Evolutionary conservation across 2,888 invertebrate species (phyloP), one percentile per base, ranked within the genome.

Genomic region (Drosophila nr. perissopoda): DNA sequence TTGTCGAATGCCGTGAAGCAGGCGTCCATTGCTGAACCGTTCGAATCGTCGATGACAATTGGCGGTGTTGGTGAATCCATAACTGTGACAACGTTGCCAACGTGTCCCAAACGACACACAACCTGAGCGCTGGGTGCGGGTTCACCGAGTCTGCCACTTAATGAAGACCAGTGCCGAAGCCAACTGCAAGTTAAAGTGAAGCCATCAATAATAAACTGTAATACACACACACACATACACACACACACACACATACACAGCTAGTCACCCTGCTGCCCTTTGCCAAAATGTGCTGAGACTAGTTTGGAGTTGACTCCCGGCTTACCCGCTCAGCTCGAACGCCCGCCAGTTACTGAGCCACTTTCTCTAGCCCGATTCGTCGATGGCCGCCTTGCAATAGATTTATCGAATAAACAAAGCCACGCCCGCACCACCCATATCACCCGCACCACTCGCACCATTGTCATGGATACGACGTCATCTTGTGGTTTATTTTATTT

Each of bases 1-100:
- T 97, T 97, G 94, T 98, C 97, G 93, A 98, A 98, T 82, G 97
- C 97, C 90, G 96, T 95, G 93, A 97, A 97, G 94, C 98, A 98
- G 92, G 97, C 97, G 94, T 98, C 97, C 97, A 98, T 97, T 93
- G 95, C 95, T 93, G 94, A 93, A 91, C 94, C 94, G 93, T 94
- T 94, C 88, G 93, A 93, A 93, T 95, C 94, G 91, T 94, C 94
- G 91, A 92, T 85, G 85, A 91, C 92, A 87, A 92, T 93, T 92
- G 92, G 83, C 89, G 92, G 92, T 88, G 92, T 92, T 87, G 92
- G 92, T 86, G 93, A 93, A 83, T 93, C 93, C 93, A 93, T 93
- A 79, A 81, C 84, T 81, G 78, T 82, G 82, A 80, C 84, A 80
- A 79, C 75, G 83, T 74, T 79, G 82, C 72, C 78, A 76, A 76